Evolutionary conservation across 2,888 invertebrate genomes (phyloP).

Genomic region (Cataglyphis altisquamis): DNA sequence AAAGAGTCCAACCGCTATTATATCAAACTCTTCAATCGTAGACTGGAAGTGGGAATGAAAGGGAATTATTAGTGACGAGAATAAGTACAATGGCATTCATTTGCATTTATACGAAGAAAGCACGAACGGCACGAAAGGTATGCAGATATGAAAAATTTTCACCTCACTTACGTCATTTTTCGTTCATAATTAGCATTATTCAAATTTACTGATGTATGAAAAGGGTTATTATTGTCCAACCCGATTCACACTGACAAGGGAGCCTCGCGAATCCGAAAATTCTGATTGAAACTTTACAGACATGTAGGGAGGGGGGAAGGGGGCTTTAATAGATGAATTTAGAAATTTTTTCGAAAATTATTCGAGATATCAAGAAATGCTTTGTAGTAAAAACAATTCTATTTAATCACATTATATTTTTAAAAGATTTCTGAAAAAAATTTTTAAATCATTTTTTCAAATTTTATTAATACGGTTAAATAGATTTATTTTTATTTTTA

Average conservation of each 20-base stretch:
- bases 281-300: no score
- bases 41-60: slow-evolving; percentile 29
- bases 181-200: slow-evolving; percentile 8
- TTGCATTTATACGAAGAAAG: slow-evolving; percentile 20
- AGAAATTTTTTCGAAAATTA: no score
- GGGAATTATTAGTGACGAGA: slow-evolving; percentile 31
- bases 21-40: neutral
- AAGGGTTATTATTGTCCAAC: neutral
- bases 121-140: neutral
- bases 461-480: no score
- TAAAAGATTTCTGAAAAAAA: no score
- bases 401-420: no score
- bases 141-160: slow-evolving; percentile 12
- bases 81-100: slow-evolving; percentile 30
- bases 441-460: no score
- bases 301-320: no score
- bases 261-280: no score
- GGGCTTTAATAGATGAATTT: no score
- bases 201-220: slow-evolving; percentile 11
- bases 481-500: no score
- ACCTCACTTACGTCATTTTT: neutral
- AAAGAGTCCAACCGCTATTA: neutral
- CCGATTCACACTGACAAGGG: neutral
- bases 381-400: no score
- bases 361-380: no score